These are phyloP conservation scores for Neuroterus valhalla DNA, from an alignment of 1,140 invertebrate species.

Conservation along the genomic window DNA sequence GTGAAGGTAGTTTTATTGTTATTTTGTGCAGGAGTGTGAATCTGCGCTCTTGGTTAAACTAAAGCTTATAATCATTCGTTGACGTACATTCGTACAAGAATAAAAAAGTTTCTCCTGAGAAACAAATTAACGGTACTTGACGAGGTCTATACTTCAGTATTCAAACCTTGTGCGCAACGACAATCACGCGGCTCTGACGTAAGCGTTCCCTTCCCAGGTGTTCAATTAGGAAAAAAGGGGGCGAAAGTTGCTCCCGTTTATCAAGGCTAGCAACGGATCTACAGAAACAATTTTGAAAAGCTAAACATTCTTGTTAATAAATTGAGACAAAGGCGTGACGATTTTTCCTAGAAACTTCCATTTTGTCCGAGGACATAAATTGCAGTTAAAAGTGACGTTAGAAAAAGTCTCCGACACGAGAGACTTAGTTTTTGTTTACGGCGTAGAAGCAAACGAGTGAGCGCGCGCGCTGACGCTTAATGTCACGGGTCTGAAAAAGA, in stretches of 20 bases:
- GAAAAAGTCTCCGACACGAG: constrained; percentile 7
- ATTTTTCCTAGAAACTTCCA: not conserved
- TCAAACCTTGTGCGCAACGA: constrained; percentile 25
- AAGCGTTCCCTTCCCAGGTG: constrained; percentile 29
- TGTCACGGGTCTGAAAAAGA: constrained; percentile 9
- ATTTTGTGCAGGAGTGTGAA: constrained; percentile 13
- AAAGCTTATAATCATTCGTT: not conserved
- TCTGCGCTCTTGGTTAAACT: not conserved
- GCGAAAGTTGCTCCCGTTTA: constrained; percentile 33
- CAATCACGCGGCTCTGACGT: constrained; percentile 44
- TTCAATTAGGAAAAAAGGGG: constrained; percentile 21
- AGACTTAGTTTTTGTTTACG: constrained; percentile 31
- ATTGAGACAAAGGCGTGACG: not conserved
- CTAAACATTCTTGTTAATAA: not conserved
- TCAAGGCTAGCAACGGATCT: constrained; percentile 12
- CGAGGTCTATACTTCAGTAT: not conserved
- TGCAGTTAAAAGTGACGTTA: constrained; percentile 4
- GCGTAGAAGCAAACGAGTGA: constrained; percentile 4
- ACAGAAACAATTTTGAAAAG: not conserved
- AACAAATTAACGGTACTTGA: not conserved
- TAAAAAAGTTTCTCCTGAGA: not conserved
- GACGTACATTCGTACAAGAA: not conserved
- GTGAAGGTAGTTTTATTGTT: constrained; percentile 4
- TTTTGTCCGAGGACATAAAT: constrained; percentile 10
- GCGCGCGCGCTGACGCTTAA: not conserved